These are phyloP conservation scores for Romanogobio albipinnatus DNA, from an alignment of 2,113 vertebrate genomes.

Conservation along the genomic window DNA sequence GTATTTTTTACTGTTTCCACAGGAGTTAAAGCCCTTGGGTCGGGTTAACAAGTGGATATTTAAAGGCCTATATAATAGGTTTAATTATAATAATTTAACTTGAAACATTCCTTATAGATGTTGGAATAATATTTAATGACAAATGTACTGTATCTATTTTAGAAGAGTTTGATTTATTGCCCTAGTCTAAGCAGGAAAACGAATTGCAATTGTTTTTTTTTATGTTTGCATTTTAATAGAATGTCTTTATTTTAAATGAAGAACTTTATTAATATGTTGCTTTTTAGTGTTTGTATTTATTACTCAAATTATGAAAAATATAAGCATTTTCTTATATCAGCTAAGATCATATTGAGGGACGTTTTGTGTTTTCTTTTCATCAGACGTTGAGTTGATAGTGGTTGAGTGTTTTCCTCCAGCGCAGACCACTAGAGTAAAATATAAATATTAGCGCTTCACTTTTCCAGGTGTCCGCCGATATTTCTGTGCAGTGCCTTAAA, in stretches of 20 bases:
- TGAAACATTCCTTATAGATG: conserved; percentile 35
- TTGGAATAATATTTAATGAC: conserved; percentile 36
- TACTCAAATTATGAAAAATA: conserved; percentile 14
- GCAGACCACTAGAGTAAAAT: conserved; percentile 16
- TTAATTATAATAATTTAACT: conserved; percentile 24
- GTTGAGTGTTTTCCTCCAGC: conserved; percentile 19
- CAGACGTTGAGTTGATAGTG: neutral
- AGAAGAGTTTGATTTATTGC: conserved; percentile 6
- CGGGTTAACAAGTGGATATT: neutral
- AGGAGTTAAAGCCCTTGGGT: conserved; percentile 34
- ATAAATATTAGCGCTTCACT: neutral
- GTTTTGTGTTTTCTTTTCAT: neutral
- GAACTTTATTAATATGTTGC: neutral
- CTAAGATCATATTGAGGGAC: neutral
- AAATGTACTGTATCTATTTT: conserved; percentile 47
- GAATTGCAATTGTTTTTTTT: neutral
- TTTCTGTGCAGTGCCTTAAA: neutral
- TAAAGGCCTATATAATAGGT: conserved; percentile 22
- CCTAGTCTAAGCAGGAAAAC: neutral
- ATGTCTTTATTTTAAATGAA: neutral
- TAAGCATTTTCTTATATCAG: neutral
- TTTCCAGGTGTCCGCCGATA: neutral
- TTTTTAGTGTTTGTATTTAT: conserved; percentile 53
- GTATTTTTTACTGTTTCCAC: neutral
- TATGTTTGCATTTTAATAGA: neutral